Conservation (phyloP, 2,888 invertebrate species). For the Athrips mouffetella region DNA sequence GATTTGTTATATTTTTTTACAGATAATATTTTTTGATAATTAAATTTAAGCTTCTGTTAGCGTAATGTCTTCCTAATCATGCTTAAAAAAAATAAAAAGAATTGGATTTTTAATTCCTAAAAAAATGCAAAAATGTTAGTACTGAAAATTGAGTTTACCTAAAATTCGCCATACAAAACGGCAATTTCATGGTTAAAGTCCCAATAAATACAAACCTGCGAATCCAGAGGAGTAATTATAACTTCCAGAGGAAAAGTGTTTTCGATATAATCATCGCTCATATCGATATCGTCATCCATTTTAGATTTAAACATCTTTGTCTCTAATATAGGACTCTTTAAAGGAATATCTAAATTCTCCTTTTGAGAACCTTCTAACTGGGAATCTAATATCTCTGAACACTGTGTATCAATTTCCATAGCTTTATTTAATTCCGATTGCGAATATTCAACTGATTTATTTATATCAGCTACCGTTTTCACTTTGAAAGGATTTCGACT, state of each 20-base stretch:
- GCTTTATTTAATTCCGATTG: conserved; percentile 15
- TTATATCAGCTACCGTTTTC: conserved; percentile 23
- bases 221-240: conserved; percentile 52
- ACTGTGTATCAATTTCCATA: conserved; percentile 32
- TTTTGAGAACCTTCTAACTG: conserved; percentile 48
- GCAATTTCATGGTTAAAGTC: too few species aligned
- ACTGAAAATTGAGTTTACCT: too few species aligned
- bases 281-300: too few species aligned
- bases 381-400: conserved; percentile 31
- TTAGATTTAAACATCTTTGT: conserved; percentile 41
- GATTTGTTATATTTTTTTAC: too few species aligned
- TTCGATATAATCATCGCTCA: conserved; percentile 58
- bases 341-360: conserved; percentile 48
- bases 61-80: too few species aligned
- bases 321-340: conserved; percentile 53
- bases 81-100: too few species aligned
- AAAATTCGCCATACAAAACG: too few species aligned
- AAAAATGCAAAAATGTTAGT: too few species aligned
- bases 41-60: too few species aligned
- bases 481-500: conserved; percentile 40
- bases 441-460: conserved; percentile 10
- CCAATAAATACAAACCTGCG: conserved; percentile 48
- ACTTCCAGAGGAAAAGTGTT: conserved; percentile 58
- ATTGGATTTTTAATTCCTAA: too few species aligned
- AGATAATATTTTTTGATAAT: too few species aligned